phyloP scores from a whole-genome alignment of 2,113 vertebrate species.

The Setophaga kirtlandii region DNA sequence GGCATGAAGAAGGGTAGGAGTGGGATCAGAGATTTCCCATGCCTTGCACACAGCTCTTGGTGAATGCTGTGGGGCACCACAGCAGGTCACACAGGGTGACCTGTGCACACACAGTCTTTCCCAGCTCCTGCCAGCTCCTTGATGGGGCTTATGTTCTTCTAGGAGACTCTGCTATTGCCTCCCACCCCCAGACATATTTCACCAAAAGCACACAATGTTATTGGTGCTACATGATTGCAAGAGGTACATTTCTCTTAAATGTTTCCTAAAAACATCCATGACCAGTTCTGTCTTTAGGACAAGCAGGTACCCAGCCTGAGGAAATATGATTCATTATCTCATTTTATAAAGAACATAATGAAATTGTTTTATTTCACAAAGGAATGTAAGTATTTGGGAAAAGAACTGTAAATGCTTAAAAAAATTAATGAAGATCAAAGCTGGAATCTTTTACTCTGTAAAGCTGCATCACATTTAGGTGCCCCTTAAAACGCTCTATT shows the following conservation, averaged over 20 bases:
- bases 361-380: not conserved
- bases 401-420: not conserved
- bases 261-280: not conserved
- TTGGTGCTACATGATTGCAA: not conserved
- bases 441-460: not conserved
- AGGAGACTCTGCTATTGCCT: not conserved
- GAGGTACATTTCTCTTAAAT: not conserved
- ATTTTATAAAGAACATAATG: not conserved
- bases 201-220: not conserved
- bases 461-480: slow-evolving; percentile 25
- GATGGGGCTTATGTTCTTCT: not conserved
- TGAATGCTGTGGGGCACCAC: accelerated
- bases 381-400: not conserved
- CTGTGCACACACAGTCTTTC: not conserved
- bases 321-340: not conserved
- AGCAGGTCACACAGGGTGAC: not conserved
- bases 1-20: not conserved
- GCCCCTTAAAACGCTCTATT: slow-evolving; percentile 28
- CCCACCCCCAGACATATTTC: not conserved
- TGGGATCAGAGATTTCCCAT: not conserved
- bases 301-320: not conserved
- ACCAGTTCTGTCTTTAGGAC: not conserved
- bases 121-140: not conserved
- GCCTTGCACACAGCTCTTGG: not conserved
- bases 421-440: not conserved